Evolutionary conservation across 2,113 vertebrate genomes (phyloP), one percentile per base, ranked within the genome.

Genomic region (Salvelinus fontinalis): DNA sequence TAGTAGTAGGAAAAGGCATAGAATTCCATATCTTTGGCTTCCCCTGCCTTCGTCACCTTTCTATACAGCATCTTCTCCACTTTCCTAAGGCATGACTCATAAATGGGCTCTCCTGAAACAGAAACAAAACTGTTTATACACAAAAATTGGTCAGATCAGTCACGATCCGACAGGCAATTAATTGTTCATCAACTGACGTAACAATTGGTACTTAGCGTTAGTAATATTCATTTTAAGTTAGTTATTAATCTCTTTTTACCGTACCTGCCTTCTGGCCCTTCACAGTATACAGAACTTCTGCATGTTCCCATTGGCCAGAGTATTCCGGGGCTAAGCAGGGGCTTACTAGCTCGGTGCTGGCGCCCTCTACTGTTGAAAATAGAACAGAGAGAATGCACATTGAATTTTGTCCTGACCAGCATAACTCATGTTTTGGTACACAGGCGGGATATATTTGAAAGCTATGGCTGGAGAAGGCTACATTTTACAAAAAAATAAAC

Each of bases 1-100:
- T 97, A 97, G 85, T 98, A 99, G 87, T 95, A 99, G 66, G 96
- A 97, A 86, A 98, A 98, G 2, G 96, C 95, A 65, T 97, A 98
- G 79, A 99, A 97, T 31, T 95, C 92, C 77, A 94, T 68, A 9
- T 92, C 79, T 12, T 91, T 92, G 2, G 90, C 93, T 80, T 95
- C 95, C 1, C 87, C 83, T 2, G 88, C 90, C 75, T 82, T 92
- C 27, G 89, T 87, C 67, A 99, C 93, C 79, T 93, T 95, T 68
- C 77, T 91, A 65, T 81, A 93, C 18, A 99, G 93, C 82, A 96
- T 76, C 80, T 96, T 94, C 7, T 93, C 89, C 76, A 99, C 95
- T 75, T 93, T 93, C 73, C 64, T 84, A 13, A 87, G 90, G 77
- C 97, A 99, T 16, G 95, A 92, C 78, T 96, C 90, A 1, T 95